Evolutionary conservation across 92 coral and sea anemone species (phyloP), one percentile per base, ranked within the genome.

Genomic region (Palythoa heliodiscus): DNA sequence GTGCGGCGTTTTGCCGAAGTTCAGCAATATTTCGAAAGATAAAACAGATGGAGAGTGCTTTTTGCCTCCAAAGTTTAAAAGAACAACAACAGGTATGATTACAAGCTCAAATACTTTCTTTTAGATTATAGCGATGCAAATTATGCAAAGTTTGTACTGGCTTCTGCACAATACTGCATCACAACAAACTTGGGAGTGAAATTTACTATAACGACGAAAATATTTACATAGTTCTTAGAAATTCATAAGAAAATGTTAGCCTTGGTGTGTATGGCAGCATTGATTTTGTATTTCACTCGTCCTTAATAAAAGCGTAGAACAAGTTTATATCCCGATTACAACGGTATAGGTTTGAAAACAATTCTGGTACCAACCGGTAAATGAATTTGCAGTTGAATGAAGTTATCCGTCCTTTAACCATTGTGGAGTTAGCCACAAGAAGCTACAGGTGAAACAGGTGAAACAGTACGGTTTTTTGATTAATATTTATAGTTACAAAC

Each of bases 1-100:
- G 90, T 92, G 95, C 50, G 72, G 78, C 11, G 43, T 89, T 3
- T 47, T 92, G 16, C 95, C 95, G 5, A 80, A 79, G 43, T 68
- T 38, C 5, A 68, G 25, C 72, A 63, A 66, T 23, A 75, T 82
- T 70, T 75, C 88, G 73, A 87, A 89, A 9, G 89, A 80, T 15
- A 55, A 93, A 35, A 78, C 83, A 14, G 69, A 11, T 7, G 86
- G 83, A 4, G 74, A 82, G 8, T 93, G 96, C 68, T 87, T 86
- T 83, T 86, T 88, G 50, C 96, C 96, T 3, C 89, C 92, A 5
- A 84, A 91, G 58, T 93, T 93, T 70, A 25, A 29, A 11, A 80
- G 89, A 54, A 87, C 48, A 16, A 55, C 58, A 47, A 80, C 58
- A 80, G 60, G 84, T 80, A 64, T 19, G 73, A 2, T 38, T 16